A percentile compares a stretch with the other conserved stretches of the same genome.
These are phyloP conservation scores for Kryptopterus vitreolus DNA, from an alignment of 2,797 vertebrate genomes.

Conservation along the genomic window DNA sequence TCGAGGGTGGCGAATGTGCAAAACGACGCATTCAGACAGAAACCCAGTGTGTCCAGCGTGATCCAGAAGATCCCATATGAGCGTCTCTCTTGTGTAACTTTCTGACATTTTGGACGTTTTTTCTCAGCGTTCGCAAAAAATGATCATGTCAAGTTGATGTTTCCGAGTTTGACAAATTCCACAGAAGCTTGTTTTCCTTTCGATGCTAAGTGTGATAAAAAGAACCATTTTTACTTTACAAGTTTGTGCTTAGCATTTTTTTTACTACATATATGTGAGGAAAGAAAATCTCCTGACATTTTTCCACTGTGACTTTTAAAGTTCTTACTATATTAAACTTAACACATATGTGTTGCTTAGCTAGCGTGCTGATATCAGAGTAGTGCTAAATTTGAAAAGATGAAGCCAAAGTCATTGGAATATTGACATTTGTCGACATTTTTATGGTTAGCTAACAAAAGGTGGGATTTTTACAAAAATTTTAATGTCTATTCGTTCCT, in stretches of 20 bases:
- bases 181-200: not conserved
- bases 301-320: not conserved
- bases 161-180: constrained; percentile 5
- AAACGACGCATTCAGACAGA: constrained; percentile 5
- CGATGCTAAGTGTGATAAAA: not conserved
- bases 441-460: not conserved
- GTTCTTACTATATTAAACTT: not conserved
- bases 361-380: not conserved
- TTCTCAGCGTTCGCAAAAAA: constrained; percentile 14
- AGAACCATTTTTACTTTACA: not conserved
- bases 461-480: not conserved
- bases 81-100: not conserved
- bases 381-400: not conserved
- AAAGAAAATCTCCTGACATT: not conserved
- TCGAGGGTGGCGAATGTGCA: not conserved
- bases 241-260: not conserved
- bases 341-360: not conserved
- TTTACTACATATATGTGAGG: not conserved
- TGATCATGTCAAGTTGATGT: constrained; percentile 24
- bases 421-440: not conserved
- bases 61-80: constrained; percentile 5
- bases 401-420: not conserved
- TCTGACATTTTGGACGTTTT: no score
- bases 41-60: constrained; percentile 1
- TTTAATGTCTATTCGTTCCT: not conserved